Base-by-base conservation (phyloP, 53 echinoderm and acorn worm species). In the Stichopus horrens region DNA sequence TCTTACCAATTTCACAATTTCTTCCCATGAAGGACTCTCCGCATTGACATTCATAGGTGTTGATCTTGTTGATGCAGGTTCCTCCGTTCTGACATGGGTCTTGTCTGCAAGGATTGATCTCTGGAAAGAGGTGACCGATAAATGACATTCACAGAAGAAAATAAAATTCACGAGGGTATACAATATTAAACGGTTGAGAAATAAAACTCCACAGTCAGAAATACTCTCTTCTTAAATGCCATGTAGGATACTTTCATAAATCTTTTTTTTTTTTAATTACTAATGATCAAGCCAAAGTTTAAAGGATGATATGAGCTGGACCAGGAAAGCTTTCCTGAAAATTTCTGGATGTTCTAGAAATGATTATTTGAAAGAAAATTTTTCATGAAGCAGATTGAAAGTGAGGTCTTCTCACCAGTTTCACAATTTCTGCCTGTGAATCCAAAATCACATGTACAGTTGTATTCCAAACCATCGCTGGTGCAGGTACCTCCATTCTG, bases 381-480 rank as follows among this genome's bases (percentile, higher is more conserved):
- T 37, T 37, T 37, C 37, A 37, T 37, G 2, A 37, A 37, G 37
- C 37, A 37, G 37, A 37, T 37, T 37, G 37, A 37, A 37, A 37
- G 37, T 37, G 37, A 37, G 37, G 63, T 60, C 14, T 20, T 13
- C 91, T 81, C 74, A 96, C 96, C 96, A 74, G 83, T 86, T 75
- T 96, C 92, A 93, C 96, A 96, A 21, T 93, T 89, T 55, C 7
- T 66, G 6, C 96, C 96, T 58, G 83, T 90, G 77, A 92, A 96
- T 7, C 96, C 96, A 92, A 95, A 94, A 56, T 89, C 88, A 86
- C 96, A 96, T 8, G 93, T 91, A 77, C 96, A 96, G 73, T 92
- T 95, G 74, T 95, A 96, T 9, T 88, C 65, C 7, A 90, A 77
- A 13, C 91, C 92, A 74, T 88, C 52, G 84, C 88, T 92, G 73